Conservation (phyloP, 2,797 vertebrate species). For the Furcifer pardalis region DNA sequence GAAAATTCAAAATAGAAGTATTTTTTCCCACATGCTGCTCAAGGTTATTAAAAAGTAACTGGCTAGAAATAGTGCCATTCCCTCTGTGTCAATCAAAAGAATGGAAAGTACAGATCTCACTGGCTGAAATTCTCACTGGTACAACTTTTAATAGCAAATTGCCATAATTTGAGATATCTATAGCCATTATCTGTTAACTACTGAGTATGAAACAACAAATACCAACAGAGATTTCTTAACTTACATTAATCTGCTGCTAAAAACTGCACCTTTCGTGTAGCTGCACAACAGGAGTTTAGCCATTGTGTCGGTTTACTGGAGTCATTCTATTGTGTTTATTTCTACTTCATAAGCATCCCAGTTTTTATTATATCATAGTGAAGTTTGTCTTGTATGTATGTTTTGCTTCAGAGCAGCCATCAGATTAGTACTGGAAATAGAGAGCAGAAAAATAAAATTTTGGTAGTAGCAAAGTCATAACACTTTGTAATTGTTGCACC, state of each 20-base stretch:
- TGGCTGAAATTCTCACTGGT: too few species aligned
- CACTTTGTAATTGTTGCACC: background rate
- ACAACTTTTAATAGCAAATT: too few species aligned
- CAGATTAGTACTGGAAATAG: background rate
- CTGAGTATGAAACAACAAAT: background rate
- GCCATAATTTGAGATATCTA: too few species aligned
- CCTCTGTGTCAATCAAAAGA: background rate
- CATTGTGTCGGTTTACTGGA: background rate
- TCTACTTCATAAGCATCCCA: background rate
- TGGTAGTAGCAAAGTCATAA: background rate
- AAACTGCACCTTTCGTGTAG: too few species aligned
- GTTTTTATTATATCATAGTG: background rate
- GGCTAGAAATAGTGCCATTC: background rate
- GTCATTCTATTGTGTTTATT: background rate
- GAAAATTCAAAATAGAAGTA: background rate
- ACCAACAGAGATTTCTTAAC: background rate
- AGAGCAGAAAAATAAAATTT: background rate
- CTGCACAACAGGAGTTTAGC: too few species aligned
- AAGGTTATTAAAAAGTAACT: background rate
- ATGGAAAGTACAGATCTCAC: background rate
- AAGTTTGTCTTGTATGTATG: background rate
- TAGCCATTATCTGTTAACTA: too few species aligned
- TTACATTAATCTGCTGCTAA: background rate
- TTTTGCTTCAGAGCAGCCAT: background rate
- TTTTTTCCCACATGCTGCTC: background rate